A percentile compares a stretch with the other conserved stretches of the same genome.
Conservation (phyloP, 2,113 vertebrate species). For the Rhinopomastus cyanomelas region DNA sequence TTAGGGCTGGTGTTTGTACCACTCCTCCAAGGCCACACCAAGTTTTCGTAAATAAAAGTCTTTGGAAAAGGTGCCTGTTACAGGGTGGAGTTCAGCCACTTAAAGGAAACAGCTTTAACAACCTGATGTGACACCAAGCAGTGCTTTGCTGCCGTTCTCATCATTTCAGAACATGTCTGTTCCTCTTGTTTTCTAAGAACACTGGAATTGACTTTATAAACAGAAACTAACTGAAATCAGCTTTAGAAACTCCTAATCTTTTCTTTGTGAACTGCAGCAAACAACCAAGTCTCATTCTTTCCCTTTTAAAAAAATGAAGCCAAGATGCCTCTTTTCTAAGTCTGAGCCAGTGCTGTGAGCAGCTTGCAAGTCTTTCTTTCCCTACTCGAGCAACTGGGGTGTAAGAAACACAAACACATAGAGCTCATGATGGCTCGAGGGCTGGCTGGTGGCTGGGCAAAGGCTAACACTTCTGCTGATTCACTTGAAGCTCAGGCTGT, state of each 20-base stretch:
- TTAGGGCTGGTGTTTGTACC: background rate
- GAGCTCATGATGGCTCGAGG: background rate
- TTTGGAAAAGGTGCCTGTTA: background rate
- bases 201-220: background rate
- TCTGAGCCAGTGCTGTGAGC: background rate
- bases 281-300: background rate
- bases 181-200: background rate
- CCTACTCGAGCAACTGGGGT: background rate
- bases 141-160: background rate
- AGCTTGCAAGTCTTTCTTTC: background rate
- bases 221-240: background rate
- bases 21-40: background rate
- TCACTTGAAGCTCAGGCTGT: background rate
- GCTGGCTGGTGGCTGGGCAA: background rate
- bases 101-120: background rate
- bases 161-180: background rate
- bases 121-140: background rate
- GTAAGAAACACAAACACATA: background rate
- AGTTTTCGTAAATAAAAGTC: background rate
- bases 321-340: background rate
- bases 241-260: background rate
- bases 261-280: background rate
- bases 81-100: background rate
- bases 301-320: background rate
- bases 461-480: accelerated